A percentile compares a stretch with the other conserved stretches of the same genome.
Conservation (phyloP, 2,113 vertebrate species). For the Sphyrna mokarran region DNA sequence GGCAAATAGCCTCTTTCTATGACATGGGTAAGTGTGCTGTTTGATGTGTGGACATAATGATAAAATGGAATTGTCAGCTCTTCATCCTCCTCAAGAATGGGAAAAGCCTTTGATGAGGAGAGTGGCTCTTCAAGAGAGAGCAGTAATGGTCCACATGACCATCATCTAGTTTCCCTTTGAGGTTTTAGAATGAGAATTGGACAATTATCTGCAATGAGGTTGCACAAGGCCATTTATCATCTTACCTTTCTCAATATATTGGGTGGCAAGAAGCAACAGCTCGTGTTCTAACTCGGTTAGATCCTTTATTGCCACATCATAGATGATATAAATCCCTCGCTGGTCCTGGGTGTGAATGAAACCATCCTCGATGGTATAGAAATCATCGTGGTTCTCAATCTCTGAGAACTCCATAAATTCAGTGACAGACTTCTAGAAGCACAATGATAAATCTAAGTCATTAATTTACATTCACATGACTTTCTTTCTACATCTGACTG, state of each 20-base stretch:
- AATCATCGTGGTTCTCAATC: constrained; percentile 61
- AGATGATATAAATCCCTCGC: constrained; percentile 51
- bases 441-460: neutral
- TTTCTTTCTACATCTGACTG: neutral
- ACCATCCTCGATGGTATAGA: constrained; percentile 48
- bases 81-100: neutral
- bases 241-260: constrained; percentile 54
- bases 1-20: no score
- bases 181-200: no score
- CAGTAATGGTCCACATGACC: neutral
- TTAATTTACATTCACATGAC: neutral
- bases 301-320: constrained; percentile 57
- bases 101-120: neutral
- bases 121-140: neutral
- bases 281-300: constrained; percentile 54
- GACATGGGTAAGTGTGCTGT: neutral
- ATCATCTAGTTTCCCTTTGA: no score
- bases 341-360: constrained; percentile 59
- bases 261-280: constrained; percentile 57
- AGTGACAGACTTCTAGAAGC: constrained; percentile 38
- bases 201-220: neutral
- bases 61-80: neutral
- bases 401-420: constrained; percentile 64
- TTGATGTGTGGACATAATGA: neutral
- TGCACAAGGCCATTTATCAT: neutral